Base-by-base conservation (phyloP, 1,140 invertebrate species). In the Trypoxylus dichotomus region DNA sequence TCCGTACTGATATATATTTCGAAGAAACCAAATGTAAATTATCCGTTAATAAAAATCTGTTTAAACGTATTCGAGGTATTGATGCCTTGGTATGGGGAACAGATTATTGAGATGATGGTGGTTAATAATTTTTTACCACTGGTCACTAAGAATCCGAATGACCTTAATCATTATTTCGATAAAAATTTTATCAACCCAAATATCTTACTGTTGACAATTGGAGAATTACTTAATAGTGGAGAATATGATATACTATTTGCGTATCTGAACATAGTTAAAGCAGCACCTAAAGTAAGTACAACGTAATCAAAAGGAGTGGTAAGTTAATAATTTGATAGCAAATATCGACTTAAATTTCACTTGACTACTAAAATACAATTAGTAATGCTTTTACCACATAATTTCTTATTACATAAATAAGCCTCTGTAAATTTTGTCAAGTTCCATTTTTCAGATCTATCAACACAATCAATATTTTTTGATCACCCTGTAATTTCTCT, bases 121-220 rank as follows among this genome's bases (percentile, higher is more conserved):
- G 29, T 75, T 3, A 75, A 75, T 47, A 75, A 75, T 27, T 75
- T 75, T 75, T 24, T 75, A 27, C 74, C 74, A 7, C 0, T 21
- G n/a, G 42, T 47, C 21, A 42, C 41, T 11, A 75, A 75, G 42
- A 42, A 75, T 24, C 24, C 43, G 8, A 75, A 19, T 15, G 42
- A 47, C 21, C 3, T 75, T 2, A 42, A 75, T 47, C 42, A 75
- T 24, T 75, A 47, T 54, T 75, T 75, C 43, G 74, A 75, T 47
- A 75, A 75, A 11, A 47, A 42, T 15, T 75, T 75, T 75, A 8
- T 75, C 8, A 24, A 42, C 7, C 37, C 74, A 1, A 27, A 42
- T 19, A 10, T 54, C 11, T 13, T 75, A 10, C 15, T 75, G 21
- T 8, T 3, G n/a, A 24, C 37, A 21, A 43, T 75, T 10, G n/a